These are phyloP conservation scores for Elachura formosa DNA, from an alignment of 2,113 vertebrate species.

Conservation along the genomic window DNA sequence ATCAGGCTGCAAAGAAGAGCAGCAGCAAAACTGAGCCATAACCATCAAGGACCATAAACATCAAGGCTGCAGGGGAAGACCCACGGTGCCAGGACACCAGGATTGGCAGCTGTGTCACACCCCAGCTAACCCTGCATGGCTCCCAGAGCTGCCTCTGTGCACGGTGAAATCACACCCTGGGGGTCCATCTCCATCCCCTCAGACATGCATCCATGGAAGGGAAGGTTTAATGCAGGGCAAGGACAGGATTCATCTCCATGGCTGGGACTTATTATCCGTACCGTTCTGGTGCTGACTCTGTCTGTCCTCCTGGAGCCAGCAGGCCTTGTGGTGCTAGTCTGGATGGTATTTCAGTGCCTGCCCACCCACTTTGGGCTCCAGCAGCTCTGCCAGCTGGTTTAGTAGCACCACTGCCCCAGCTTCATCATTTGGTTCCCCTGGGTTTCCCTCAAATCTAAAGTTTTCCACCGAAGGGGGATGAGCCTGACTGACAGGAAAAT, in stretches of 20 bases:
- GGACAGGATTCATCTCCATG: not conserved
- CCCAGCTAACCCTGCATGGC: rapidly evolving
- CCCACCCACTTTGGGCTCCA: not conserved
- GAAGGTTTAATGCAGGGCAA: rapidly evolving
- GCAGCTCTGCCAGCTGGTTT: not conserved
- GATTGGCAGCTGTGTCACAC: not conserved
- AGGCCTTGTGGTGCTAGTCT: not conserved
- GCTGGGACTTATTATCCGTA: not conserved
- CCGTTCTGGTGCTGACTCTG: rapidly evolving
- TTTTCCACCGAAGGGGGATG: not conserved
- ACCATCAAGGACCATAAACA: rapidly evolving
- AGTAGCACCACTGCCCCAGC: not conserved
- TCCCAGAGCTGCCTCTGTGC: not conserved
- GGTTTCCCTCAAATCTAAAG: not conserved
- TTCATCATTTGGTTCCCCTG: not conserved
- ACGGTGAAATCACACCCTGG: rapidly evolving
- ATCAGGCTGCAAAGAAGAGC: not conserved
- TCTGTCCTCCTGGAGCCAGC: rapidly evolving
- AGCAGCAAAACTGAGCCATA: not conserved
- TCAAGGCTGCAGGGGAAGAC: not conserved
- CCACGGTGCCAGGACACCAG: rapidly evolving
- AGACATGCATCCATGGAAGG: rapidly evolving
- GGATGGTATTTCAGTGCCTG: not conserved
- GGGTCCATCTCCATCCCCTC: not conserved
- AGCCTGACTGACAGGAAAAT: not conserved